phyloP scores from a whole-genome alignment of 2,113 vertebrate genomes.

The Dasyurus viverrinus region DNA sequence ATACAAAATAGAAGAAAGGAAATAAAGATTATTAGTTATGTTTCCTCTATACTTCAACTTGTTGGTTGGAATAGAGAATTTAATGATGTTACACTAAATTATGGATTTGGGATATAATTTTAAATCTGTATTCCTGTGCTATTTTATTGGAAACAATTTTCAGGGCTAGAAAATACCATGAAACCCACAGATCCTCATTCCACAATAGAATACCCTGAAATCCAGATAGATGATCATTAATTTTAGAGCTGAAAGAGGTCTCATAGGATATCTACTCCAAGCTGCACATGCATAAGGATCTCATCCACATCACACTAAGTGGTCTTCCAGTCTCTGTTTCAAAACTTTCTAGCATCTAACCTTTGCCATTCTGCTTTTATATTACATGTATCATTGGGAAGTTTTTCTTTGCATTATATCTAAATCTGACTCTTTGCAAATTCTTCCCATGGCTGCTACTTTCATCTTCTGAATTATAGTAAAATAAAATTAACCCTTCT shows the following conservation, averaged over 20 bases:
- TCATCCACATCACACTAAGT: background rate
- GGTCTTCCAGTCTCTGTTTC: background rate
- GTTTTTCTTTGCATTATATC: background rate
- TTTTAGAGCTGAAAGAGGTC: background rate
- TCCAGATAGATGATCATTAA: background rate
- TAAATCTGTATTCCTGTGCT: too few relatives aligned
- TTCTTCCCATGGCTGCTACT: background rate
- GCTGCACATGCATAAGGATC: background rate
- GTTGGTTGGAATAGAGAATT: background rate
- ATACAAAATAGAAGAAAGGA: background rate
- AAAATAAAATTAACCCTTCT: background rate
- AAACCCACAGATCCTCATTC: background rate
- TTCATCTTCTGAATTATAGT: background rate
- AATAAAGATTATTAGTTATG: background rate
- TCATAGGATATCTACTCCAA: background rate
- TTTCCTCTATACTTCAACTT: constrained; percentile 1
- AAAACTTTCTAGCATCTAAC: background rate
- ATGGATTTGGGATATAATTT: background rate
- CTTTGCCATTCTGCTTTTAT: background rate
- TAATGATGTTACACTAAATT: background rate
- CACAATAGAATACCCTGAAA: background rate
- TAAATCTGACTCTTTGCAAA: background rate
- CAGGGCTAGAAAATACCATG: background rate
- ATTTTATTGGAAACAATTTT: background rate
- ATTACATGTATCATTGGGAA: background rate